Conservation (phyloP, 1,140 invertebrate genomes). For the Telenomus remus region DNA sequence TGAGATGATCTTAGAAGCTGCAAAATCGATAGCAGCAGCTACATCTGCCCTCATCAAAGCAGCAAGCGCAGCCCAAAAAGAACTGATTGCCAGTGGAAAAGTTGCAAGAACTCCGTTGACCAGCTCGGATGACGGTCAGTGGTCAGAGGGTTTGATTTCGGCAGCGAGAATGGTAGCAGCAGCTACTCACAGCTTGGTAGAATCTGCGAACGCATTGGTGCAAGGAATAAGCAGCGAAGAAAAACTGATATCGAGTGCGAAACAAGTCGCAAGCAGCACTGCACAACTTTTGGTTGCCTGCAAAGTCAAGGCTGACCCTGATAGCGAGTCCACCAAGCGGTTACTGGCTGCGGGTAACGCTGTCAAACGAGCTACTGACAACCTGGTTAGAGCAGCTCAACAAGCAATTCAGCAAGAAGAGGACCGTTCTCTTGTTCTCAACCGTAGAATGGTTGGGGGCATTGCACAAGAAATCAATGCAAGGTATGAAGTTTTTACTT, state of each 20-base stretch:
- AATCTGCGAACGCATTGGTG: constrained; percentile 97
- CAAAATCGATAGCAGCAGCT: constrained; percentile 97
- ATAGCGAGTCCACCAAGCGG: constrained; percentile 94
- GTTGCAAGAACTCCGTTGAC: constrained; percentile 86
- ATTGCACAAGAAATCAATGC: constrained; percentile 95
- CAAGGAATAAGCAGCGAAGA: constrained; percentile 96
- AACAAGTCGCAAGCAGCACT: constrained; percentile 97
- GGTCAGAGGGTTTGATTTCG: constrained; percentile 98
- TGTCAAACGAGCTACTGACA: constrained; percentile 98
- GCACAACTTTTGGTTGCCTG: constrained; percentile 98
- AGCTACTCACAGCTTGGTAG: constrained; percentile 96
- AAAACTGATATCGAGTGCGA: constrained; percentile 96
- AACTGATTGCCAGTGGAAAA: constrained; percentile 88
- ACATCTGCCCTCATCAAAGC: constrained; percentile 97
- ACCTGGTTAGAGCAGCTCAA: constrained; percentile 94
- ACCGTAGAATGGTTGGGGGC: constrained; percentile 93
- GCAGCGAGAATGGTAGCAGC: constrained; percentile 96
- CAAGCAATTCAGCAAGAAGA: constrained; percentile 95
- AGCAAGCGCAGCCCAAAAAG: constrained; percentile 95
- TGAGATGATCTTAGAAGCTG: constrained; percentile 98
- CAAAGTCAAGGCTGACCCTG: constrained; percentile 97
- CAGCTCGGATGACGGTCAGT: constrained; percentile 96
- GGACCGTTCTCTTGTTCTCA: constrained; percentile 91
- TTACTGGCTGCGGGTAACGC: constrained; percentile 96
- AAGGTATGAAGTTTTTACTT: constrained; percentile 46